Evolutionary conservation across 2,797 vertebrate genomes (phyloP), one percentile per base, ranked within the genome.

Genomic region (Knipowitschia caucasica): DNA sequence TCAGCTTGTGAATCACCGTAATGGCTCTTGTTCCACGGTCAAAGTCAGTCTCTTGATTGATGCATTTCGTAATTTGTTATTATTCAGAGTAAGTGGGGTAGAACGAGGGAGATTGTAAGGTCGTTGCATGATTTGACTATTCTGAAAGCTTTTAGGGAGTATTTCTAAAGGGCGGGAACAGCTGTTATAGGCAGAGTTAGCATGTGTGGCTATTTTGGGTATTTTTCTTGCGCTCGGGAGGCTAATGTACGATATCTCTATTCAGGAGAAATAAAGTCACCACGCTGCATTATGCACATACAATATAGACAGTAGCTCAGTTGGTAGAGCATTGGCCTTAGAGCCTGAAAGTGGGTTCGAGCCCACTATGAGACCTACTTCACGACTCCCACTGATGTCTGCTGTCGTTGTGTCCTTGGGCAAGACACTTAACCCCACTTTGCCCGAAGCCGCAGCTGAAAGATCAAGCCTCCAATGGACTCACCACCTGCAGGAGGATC

Each of bases 31-130:
- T 81, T 63, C 78, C 53, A 35, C 9, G 20, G 73, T 68, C 66
- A 77, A 76, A 75, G 66, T 61, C 65, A 51, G 69, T 69, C 64
- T 75, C 62, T 65, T 88, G 81, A 90, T 67, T 88, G 89, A 82
- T 86, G 78, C 27, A 8, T 39, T 31, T 46, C 44, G 77, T 82
- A 71, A 88, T 89, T 83, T 84, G 71, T 77, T 77, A 86, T 89
- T 91, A 80, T 89, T 66, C 64, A 24, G 45, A 78, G 66, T 77
- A 89, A 87, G 86, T 87, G 79, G 86, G 79, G 80, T 88, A 75
- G 87, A 89, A 89, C 69, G 68, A 82, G 67, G 64, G 70, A 69
- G 71, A 75, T 61, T 73, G 71, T 68, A 69, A 46, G 44, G 39
- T 29, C 56, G 29, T 15, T 30, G 26, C n/a, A 1, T 57, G 60